Conservation (phyloP, 2,888 invertebrate genomes). For the Drosophila paramelanica region DNA sequence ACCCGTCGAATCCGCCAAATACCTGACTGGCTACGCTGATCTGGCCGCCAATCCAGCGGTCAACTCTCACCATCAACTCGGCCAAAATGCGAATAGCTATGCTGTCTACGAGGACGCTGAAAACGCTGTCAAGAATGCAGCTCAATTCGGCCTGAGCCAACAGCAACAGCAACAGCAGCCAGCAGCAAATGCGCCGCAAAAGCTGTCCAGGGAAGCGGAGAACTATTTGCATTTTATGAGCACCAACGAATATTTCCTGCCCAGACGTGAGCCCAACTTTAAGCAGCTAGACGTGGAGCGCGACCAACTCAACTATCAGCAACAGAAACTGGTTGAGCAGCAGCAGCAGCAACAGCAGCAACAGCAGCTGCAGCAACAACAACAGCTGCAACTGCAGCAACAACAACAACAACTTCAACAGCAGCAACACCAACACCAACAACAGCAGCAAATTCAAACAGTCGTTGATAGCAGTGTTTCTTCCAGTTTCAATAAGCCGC, state of each 20-base stretch:
- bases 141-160: constrained; percentile 32
- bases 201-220: constrained; percentile 77
- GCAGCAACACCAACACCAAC: constrained; percentile 18
- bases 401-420: constrained; percentile 35
- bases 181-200: constrained; percentile 7
- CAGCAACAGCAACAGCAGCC: constrained; percentile 33
- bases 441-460: constrained; percentile 10
- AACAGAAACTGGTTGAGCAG: constrained; percentile 57
- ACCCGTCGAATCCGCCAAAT: constrained; percentile 56
- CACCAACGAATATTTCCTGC: constrained; percentile 83
- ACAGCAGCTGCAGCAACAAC: constrained; percentile 30
- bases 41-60: constrained; percentile 29
- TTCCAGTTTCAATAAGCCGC: constrained; percentile 56
- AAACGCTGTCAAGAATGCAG: constrained; percentile 22
- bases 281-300: constrained; percentile 73
- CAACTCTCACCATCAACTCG: constrained; percentile 29
- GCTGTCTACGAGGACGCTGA: constrained; percentile 82
- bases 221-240: constrained; percentile 83
- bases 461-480: constrained; percentile 47
- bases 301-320: constrained; percentile 58
- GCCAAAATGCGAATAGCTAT: constrained; percentile 46
- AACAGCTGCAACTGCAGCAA: constrained; percentile 30
- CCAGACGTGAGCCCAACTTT: constrained; percentile 82
- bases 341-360: constrained; percentile 48
- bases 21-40: constrained; percentile 25